Evolutionary conservation across 2,797 vertebrate species (phyloP).

Genomic region (Coregonus suidteri): DNA sequence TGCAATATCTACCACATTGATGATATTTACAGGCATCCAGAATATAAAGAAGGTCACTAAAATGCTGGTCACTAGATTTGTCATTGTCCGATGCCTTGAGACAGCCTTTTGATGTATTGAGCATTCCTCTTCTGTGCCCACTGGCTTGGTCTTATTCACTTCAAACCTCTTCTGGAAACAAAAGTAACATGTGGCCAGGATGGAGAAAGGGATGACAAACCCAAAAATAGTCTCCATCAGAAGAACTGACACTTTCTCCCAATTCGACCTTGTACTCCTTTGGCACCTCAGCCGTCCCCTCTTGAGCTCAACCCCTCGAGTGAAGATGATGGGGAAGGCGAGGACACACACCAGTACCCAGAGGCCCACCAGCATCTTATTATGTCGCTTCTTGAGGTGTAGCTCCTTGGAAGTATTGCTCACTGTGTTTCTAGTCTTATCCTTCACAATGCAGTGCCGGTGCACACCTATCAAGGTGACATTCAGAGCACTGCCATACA

Average conservation of each 20-base stretch:
- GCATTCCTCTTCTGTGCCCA: not conserved
- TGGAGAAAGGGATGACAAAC: constrained; percentile 44
- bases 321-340: constrained; percentile 17
- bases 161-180: constrained; percentile 30
- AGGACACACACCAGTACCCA: constrained; percentile 34
- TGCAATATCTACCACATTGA: constrained; percentile 41
- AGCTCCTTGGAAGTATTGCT: too few species aligned
- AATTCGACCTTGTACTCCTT: not conserved
- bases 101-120: not conserved
- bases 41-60: constrained; percentile 46
- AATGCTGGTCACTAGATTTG: constrained; percentile 45
- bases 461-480: constrained; percentile 42
- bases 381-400: not conserved
- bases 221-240: constrained; percentile 44
- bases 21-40: constrained; percentile 50
- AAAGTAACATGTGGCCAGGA: constrained; percentile 41
- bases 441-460: not conserved
- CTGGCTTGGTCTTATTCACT: not conserved
- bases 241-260: constrained; percentile 27
- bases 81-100: constrained; percentile 10
- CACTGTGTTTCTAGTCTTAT: too few species aligned
- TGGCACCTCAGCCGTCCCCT: constrained; percentile 27
- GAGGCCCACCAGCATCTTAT: constrained; percentile 17
- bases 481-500: constrained; percentile 40
- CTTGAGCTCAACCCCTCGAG: constrained; percentile 10